Conservation (phyloP, 2,113 vertebrate genomes). For the Oenanthe melanoleuca region DNA sequence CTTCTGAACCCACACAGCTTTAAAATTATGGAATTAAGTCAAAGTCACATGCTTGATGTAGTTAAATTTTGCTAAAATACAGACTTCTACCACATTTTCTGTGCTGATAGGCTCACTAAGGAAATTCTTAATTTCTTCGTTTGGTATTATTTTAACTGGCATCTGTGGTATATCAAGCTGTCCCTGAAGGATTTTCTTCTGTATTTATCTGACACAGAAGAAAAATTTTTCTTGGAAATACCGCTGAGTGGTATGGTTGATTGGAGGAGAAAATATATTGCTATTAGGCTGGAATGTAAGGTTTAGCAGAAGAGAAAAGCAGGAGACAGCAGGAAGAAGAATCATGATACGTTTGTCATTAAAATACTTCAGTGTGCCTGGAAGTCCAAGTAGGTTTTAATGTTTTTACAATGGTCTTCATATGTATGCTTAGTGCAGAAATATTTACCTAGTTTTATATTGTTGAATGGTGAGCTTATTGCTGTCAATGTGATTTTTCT, state of each 20-base stretch:
- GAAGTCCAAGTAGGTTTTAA: slow-evolving; percentile 22
- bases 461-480: not conserved
- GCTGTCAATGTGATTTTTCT: not conserved
- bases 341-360: slow-evolving; percentile 6
- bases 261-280: slow-evolving; percentile 49
- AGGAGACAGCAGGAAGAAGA: slow-evolving; percentile 30
- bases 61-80: not conserved
- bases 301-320: slow-evolving; percentile 38
- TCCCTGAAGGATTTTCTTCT: slow-evolving; percentile 35
- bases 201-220: slow-evolving; percentile 50
- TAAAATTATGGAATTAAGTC: not conserved
- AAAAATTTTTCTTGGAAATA: slow-evolving; percentile 57
- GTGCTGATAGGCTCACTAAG: not conserved
- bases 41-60: not conserved
- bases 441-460: slow-evolving; percentile 28
- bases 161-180: slow-evolving; percentile 18
- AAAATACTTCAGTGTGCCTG: slow-evolving; percentile 15
- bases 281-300: slow-evolving; percentile 52
- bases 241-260: slow-evolving; percentile 41
- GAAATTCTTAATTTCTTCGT: slow-evolving; percentile 24
- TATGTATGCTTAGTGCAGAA: not conserved
- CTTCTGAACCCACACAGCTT: not conserved
- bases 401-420: slow-evolving; percentile 3
- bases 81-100: not conserved
- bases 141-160: slow-evolving; percentile 14